These are phyloP conservation scores for Lutjanus campechanus DNA, from an alignment of 2,797 vertebrate species.

Conservation along the genomic window DNA sequence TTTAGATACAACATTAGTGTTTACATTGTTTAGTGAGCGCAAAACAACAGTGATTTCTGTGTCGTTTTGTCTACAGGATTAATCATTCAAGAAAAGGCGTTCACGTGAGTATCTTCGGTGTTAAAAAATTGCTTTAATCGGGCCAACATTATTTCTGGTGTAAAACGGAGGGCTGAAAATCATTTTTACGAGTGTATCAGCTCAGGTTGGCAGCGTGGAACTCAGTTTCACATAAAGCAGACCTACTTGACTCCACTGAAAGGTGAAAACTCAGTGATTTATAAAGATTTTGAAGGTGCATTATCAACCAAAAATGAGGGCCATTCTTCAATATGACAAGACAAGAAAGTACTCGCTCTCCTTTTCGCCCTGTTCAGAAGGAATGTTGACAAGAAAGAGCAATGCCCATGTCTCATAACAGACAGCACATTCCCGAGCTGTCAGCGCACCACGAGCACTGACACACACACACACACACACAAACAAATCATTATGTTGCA, in stretches of 20 bases:
- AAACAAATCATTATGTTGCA: slow-evolving; percentile 58
- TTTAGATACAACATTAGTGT: not conserved
- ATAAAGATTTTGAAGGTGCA: slow-evolving; percentile 57
- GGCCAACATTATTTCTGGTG: not conserved
- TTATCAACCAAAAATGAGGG: slow-evolving; percentile 67
- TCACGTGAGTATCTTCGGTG: not conserved
- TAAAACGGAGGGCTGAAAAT: slow-evolving; percentile 20
- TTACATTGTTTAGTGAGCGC: not conserved
- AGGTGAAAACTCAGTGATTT: slow-evolving; percentile 54
- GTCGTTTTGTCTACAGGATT: not conserved
- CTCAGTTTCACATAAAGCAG: slow-evolving; percentile 32
- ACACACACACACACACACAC: slow-evolving; percentile 44
- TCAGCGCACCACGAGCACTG: slow-evolving; percentile 31
- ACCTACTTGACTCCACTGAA: slow-evolving; percentile 33
- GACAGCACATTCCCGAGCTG: slow-evolving; percentile 58
- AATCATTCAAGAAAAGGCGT: not conserved
- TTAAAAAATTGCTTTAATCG: not conserved
- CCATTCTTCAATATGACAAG: slow-evolving; percentile 71
- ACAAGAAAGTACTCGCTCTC: slow-evolving; percentile 56
- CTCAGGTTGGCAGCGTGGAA: slow-evolving; percentile 21
- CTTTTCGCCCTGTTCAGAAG: slow-evolving; percentile 34
- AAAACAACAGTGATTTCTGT: not conserved
- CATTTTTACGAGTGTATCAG: slow-evolving; percentile 34
- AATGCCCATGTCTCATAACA: slow-evolving; percentile 52
- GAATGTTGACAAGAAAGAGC: slow-evolving; percentile 62